A percentile compares a stretch with the other conserved stretches of the same genome.
These are phyloP conservation scores for Caenorhabditis sp. DNA, from an alignment of 2,888 invertebrate genomes.

Conservation along the genomic window DNA sequence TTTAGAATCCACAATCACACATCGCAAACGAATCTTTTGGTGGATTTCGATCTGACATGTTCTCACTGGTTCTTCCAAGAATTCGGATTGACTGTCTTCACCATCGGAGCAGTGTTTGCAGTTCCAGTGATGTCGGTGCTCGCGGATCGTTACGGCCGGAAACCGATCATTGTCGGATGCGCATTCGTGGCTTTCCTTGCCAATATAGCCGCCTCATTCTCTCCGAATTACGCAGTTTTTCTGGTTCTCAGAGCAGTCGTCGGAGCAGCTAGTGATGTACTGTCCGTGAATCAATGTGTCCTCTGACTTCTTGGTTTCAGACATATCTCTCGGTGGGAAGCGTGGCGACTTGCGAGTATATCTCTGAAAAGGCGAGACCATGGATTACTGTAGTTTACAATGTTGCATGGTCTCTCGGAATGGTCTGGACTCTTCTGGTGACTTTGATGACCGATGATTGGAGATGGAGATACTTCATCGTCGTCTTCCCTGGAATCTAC, in stretches of 20 bases:
- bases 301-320: slow-evolving; percentile 19
- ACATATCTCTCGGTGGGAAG: slow-evolving; percentile 58
- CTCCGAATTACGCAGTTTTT: slow-evolving; percentile 53
- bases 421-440: slow-evolving; percentile 55
- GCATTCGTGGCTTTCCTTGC: slow-evolving; percentile 42
- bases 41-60: slow-evolving; percentile 45
- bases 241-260: slow-evolving; percentile 44
- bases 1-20: slow-evolving; percentile 27
- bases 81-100: slow-evolving; percentile 61
- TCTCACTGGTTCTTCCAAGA: slow-evolving; percentile 60
- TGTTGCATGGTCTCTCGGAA: slow-evolving; percentile 59
- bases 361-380: slow-evolving; percentile 52
- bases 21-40: slow-evolving; percentile 34
- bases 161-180: slow-evolving; percentile 47
- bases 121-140: slow-evolving; percentile 58
- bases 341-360: slow-evolving; percentile 60
- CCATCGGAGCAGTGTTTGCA: slow-evolving; percentile 45
- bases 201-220: slow-evolving; percentile 46
- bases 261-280: slow-evolving; percentile 60
- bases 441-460: slow-evolving; percentile 52
- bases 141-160: slow-evolving; percentile 58
- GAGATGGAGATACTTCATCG: slow-evolving; percentile 61
- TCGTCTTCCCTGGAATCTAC: slow-evolving; percentile 41
- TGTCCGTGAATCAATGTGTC: too few relatives aligned
- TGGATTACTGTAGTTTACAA: slow-evolving; percentile 67